Base-by-base conservation (phyloP, 2,113 vertebrate genomes). In the Heterotis niloticus region DNA sequence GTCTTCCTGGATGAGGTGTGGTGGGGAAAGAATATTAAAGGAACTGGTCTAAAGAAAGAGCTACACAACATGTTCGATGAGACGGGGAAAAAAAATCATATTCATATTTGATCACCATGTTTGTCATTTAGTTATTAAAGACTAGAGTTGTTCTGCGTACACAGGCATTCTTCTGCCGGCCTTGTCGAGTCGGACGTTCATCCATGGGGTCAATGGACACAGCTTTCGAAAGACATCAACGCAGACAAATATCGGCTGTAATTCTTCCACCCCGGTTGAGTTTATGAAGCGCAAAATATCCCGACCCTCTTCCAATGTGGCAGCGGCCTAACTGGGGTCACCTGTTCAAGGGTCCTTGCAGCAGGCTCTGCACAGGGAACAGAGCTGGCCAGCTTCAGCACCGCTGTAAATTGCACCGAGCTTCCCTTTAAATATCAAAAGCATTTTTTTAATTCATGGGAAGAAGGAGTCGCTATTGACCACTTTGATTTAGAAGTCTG, bases 381-480 rank as follows among this genome's bases (percentile, higher is more conserved):
- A 13, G 56, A 60, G 56, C 26, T 4, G 18, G 66, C 18, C 11
- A 28, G 60, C 54, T n/a, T n/a, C 14, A 54, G 74, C 44, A 51
- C 62, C 62, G 77, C 77, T 51, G 57, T 23, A 70, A 67, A 78
- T 78, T 70, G 67, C 67, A 71, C 59, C 77, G 44, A 67, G 56
- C 67, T 57, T 23, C 54, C 54, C 52, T 67, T 24, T 74, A 57
- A 72, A 78, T 60, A 54, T 44, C 59, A 78, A 69, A 78, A 51
- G 57, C 65, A 23, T 54, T 17, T 18, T 78, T 70, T 60, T 44
- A 60, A 11, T 67, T 57, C 28, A 24, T 59, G 14, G 52, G 28
- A 10, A 44, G 65, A 23, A 62, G 20, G 18, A 71, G 11, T 62
- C 23, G 67, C 54, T 60, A 11, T 5, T 16, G 24, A 28, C 54